These are phyloP conservation scores for Dicycla oo DNA, from an alignment of 2,888 invertebrate species.

Conservation along the genomic window DNA sequence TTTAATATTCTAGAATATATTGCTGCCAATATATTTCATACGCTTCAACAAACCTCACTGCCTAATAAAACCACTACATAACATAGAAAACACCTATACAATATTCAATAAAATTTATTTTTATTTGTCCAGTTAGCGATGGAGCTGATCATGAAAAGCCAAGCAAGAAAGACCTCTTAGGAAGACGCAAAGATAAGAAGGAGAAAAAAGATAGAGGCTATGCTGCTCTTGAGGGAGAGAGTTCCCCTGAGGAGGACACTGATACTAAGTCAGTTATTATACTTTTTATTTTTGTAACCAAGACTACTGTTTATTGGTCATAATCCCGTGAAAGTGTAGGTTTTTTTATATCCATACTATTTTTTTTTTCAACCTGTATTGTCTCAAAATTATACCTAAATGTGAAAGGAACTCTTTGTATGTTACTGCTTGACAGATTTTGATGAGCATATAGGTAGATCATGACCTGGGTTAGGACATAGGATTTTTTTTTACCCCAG, in stretches of 20 bases:
- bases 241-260: conserved; percentile 96
- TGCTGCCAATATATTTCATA: not conserved
- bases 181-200: conserved; percentile 95
- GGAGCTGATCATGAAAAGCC: conserved; percentile 95
- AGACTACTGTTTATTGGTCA: not conserved
- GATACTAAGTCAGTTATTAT: conserved; percentile 92
- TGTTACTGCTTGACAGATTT: too few relatives aligned
- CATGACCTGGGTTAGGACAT: too few relatives aligned
- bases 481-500: too few relatives aligned
- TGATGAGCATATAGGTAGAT: too few relatives aligned
- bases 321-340: not conserved
- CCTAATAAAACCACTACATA: not conserved
- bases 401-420: too few relatives aligned
- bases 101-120: conserved; percentile 1
- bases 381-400: too few relatives aligned
- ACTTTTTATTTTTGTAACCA: not conserved
- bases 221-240: conserved; percentile 97
- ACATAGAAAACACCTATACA: not conserved
- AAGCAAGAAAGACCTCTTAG: conserved; percentile 94
- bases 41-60: not conserved
- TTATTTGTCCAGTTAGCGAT: conserved; percentile 93
- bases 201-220: conserved; percentile 96
- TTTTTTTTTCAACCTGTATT: too few relatives aligned
- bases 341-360: not conserved
- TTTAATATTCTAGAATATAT: not conserved